Evolutionary conservation across 2,888 invertebrate species (phyloP).

Genomic region (Lordiphosa fenestrarum): DNA sequence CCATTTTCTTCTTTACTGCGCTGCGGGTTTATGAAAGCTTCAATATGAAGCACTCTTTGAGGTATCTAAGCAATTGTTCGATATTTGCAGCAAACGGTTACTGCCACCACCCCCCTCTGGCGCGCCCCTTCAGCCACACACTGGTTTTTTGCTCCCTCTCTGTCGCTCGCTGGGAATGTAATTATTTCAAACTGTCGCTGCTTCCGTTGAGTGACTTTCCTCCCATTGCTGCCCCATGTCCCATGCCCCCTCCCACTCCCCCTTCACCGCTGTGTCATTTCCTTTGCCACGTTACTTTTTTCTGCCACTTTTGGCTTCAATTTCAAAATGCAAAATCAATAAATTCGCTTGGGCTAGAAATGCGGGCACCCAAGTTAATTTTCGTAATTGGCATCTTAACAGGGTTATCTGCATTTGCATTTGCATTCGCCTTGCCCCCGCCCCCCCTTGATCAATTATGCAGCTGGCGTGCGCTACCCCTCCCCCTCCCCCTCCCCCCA

Average conservation of each 20-base stretch:
- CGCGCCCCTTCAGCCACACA: background rate
- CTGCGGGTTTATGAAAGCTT: slow-evolving; percentile 4
- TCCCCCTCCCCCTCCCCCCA: background rate
- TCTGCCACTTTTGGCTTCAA: slow-evolving; percentile 44
- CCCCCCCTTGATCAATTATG: slow-evolving; percentile 58
- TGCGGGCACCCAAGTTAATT: slow-evolving; percentile 63
- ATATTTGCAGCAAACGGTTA: slow-evolving; percentile 32
- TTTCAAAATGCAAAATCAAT: slow-evolving; percentile 68
- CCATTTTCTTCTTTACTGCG: background rate
- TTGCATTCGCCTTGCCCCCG: slow-evolving; percentile 21
- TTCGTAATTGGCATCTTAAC: slow-evolving; percentile 74
- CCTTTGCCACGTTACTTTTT: slow-evolving; percentile 54
- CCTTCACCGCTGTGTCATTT: slow-evolving; percentile 17
- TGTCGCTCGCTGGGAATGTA: slow-evolving; percentile 40
- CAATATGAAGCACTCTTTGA: slow-evolving; percentile 3
- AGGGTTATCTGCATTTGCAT: slow-evolving; percentile 69
- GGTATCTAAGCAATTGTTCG: slow-evolving; percentile 36
- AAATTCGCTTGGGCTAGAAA: slow-evolving; percentile 45
- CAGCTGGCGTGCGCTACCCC: slow-evolving; percentile 62
- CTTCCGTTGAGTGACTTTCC: slow-evolving; percentile 50
- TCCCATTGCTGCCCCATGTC: no score
- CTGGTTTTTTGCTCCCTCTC: background rate
- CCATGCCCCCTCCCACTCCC: no score
- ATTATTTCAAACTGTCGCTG: slow-evolving; percentile 71
- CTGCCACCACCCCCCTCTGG: background rate